A percentile compares a stretch with the other conserved stretches of the same genome.
phyloP scores from a whole-genome alignment of 2,113 vertebrate species.

The Meriones unguiculatus region DNA sequence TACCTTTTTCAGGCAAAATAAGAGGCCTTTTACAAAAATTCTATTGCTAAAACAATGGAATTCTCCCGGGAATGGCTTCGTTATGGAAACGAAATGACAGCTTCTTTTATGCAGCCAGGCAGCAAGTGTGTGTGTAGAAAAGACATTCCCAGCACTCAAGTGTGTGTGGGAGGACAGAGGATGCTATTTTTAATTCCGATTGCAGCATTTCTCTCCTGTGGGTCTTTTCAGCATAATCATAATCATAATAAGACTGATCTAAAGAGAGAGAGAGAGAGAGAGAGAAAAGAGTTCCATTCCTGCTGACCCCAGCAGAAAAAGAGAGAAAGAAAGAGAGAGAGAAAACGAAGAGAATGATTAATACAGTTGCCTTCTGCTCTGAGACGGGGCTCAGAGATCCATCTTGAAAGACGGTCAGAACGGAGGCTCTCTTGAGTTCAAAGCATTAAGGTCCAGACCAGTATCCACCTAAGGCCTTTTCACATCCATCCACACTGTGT shows the following conservation, averaged over 20 bases:
- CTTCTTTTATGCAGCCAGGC: conserved; percentile 88
- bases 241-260: conserved; percentile 85
- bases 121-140: conserved; percentile 89
- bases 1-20: conserved; percentile 88
- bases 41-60: conserved; percentile 90
- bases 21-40: conserved; percentile 87
- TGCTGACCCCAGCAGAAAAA: conserved; percentile 81
- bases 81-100: conserved; percentile 89
- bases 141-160: conserved; percentile 86
- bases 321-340: not conserved
- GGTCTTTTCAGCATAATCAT: conserved; percentile 86
- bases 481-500: conserved; percentile 33
- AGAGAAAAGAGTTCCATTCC: conserved; percentile 74
- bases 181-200: conserved; percentile 89
- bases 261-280: conserved; percentile 45
- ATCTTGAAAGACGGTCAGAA: not conserved
- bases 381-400: not conserved
- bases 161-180: conserved; percentile 88
- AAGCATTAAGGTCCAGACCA: conserved; percentile 45
- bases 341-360: conserved; percentile 37
- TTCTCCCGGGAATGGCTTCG: conserved; percentile 86
- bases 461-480: conserved; percentile 9
- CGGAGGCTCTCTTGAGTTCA: conserved; percentile 1
- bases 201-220: conserved; percentile 85
- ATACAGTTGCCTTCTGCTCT: conserved; percentile 19